Conservation (phyloP, 2,888 invertebrate species). For the Eristalis tenax region DNA sequence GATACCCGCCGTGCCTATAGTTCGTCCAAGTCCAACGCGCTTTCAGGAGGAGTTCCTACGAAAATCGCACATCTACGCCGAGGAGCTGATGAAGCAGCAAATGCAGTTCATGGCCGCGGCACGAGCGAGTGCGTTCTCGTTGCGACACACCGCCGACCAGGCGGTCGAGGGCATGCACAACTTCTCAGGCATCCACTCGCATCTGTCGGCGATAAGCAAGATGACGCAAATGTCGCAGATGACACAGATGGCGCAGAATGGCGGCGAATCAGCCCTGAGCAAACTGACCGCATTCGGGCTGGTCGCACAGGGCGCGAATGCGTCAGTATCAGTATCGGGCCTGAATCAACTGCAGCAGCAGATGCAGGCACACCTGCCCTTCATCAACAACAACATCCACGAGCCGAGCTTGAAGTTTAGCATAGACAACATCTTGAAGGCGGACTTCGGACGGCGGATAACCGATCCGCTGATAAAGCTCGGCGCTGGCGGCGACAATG, state of each 20-base stretch:
- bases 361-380: constrained; percentile 77
- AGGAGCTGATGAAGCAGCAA: constrained; percentile 81
- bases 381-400: constrained; percentile 80
- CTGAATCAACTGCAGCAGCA: constrained; percentile 76
- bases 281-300: constrained; percentile 79
- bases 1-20: constrained; percentile 73
- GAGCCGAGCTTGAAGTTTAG: constrained; percentile 89
- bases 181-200: constrained; percentile 85
- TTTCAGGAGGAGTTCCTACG: constrained; percentile 81
- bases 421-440: constrained; percentile 92
- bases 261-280: constrained; percentile 73
- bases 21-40: constrained; percentile 75
- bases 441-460: constrained; percentile 90
- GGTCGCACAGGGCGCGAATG: constrained; percentile 67
- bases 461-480: constrained; percentile 86
- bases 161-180: constrained; percentile 71
- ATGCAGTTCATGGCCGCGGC: constrained; percentile 81
- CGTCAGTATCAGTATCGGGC: constrained; percentile 67
- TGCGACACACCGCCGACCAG: constrained; percentile 71
- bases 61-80: constrained; percentile 81
- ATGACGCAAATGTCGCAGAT: constrained; percentile 80
- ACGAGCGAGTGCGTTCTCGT: constrained; percentile 78
- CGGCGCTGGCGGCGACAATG: constrained; percentile 73
- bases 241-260: constrained; percentile 63
- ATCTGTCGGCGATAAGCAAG: constrained; percentile 86